These are phyloP conservation scores for Sardina pilchardus DNA, from an alignment of 2,113 vertebrate genomes.

Conservation along the genomic window DNA sequence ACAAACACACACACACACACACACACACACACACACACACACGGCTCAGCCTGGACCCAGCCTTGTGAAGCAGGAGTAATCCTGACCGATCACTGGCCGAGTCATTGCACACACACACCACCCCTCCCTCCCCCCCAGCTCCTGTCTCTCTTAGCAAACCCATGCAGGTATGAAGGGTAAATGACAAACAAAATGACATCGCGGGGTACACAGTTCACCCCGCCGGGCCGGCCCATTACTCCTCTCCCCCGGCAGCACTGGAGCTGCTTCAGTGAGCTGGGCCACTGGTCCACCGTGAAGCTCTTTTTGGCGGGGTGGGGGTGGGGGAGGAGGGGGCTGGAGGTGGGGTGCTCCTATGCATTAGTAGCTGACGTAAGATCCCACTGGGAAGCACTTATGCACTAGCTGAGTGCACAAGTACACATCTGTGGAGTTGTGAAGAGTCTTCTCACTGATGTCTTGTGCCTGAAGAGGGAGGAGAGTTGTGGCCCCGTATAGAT, in stretches of 20 bases:
- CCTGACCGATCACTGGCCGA: slow-evolving; percentile 53
- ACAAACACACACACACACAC: slow-evolving; percentile 25
- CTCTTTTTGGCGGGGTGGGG: no score
- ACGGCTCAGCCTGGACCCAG: neutral
- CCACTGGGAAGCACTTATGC: neutral
- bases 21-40: neutral
- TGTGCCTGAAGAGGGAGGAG: neutral
- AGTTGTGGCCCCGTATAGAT: neutral
- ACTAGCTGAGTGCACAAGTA: neutral
- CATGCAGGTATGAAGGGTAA: neutral
- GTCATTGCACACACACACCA: neutral
- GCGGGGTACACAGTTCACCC: neutral
- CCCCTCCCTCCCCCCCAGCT: neutral
- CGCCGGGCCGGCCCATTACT: neutral
- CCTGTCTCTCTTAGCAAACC: neutral
- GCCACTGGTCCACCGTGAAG: no score
- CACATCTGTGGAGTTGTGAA: neutral
- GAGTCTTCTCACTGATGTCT: neutral
- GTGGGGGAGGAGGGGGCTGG: no score
- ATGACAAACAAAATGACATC: neutral
- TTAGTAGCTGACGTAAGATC: neutral
- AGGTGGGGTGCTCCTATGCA: no score
- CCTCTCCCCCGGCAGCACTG: no score
- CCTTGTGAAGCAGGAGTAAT: slow-evolving; percentile 56
- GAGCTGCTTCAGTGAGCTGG: no score